Conservation (phyloP, 2,888 invertebrate species). For the Nephrocerus scutellatus region DNA sequence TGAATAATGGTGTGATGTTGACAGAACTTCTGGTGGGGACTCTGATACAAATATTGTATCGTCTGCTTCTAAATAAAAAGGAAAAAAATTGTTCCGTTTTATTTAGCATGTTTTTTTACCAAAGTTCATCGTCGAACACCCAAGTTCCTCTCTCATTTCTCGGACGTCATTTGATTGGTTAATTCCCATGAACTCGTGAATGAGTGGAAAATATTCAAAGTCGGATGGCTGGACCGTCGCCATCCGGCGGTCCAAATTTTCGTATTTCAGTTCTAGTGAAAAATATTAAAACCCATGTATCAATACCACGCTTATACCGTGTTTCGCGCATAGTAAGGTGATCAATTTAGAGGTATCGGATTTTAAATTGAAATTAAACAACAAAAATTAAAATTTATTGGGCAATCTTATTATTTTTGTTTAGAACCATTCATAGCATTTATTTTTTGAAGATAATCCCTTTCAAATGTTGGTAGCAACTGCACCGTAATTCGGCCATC, state of each 20-base stretch:
- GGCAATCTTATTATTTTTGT: too few species aligned
- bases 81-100: conserved; percentile 2
- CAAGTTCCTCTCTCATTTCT: conserved; percentile 3
- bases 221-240: not conserved
- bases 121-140: conserved; percentile 1
- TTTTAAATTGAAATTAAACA: too few species aligned
- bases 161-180: not conserved
- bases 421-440: too few species aligned
- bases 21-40: conserved; percentile 2
- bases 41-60: conserved; percentile 4
- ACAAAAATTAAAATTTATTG: too few species aligned
- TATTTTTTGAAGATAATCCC: too few species aligned
- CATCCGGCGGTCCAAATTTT: too few species aligned
- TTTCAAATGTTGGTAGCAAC: too few species aligned
- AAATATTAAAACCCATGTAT: conserved; percentile 4
- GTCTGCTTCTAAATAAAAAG: conserved; percentile 3
- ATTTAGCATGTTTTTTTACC: not conserved
- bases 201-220: conserved; percentile 1
- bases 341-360: too few species aligned
- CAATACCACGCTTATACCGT: not conserved
- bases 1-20: conserved; percentile 1
- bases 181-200: conserved; percentile 1
- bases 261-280: too few species aligned
- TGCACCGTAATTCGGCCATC: too few species aligned
- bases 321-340: conserved; percentile 2